These are phyloP conservation scores for Euphydryas editha DNA, from an alignment of 2,888 invertebrate species.

Conservation along the genomic window DNA sequence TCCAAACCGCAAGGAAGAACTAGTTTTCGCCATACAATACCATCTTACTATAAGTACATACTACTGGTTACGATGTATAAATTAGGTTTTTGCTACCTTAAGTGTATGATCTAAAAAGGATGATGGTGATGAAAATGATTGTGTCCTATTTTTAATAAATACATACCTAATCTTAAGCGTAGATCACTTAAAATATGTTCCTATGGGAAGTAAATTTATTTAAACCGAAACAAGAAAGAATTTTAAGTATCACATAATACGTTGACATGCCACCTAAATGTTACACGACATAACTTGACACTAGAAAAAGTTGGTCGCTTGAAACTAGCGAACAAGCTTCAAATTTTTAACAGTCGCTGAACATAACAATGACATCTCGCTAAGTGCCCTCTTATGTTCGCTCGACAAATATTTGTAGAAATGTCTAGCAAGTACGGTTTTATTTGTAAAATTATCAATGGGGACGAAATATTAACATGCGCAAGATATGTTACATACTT, in stretches of 20 bases:
- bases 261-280: slow-evolving; percentile 36
- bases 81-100: too few relatives aligned
- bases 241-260: slow-evolving; percentile 31
- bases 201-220: not conserved
- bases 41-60: too few relatives aligned
- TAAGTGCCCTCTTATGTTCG: slow-evolving; percentile 73
- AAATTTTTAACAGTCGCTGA: slow-evolving; percentile 51
- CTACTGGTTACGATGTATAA: too few relatives aligned
- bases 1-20: too few relatives aligned
- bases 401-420: slow-evolving; percentile 69
- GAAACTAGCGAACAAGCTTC: slow-evolving; percentile 33
- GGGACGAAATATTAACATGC: slow-evolving; percentile 46
- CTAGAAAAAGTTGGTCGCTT: slow-evolving; percentile 34
- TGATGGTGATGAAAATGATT: too few relatives aligned
- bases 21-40: too few relatives aligned
- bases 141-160: too few relatives aligned
- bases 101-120: too few relatives aligned
- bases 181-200: not conserved
- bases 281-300: slow-evolving; percentile 34
- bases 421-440: slow-evolving; percentile 53
- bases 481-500: not conserved
- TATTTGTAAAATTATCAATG: slow-evolving; percentile 71
- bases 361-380: slow-evolving; percentile 66
- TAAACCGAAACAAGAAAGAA: slow-evolving; percentile 20
- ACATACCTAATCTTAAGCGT: too few relatives aligned